phyloP scores from a whole-genome alignment of 2,888 invertebrate species.

The Argyresthia albistria region DNA sequence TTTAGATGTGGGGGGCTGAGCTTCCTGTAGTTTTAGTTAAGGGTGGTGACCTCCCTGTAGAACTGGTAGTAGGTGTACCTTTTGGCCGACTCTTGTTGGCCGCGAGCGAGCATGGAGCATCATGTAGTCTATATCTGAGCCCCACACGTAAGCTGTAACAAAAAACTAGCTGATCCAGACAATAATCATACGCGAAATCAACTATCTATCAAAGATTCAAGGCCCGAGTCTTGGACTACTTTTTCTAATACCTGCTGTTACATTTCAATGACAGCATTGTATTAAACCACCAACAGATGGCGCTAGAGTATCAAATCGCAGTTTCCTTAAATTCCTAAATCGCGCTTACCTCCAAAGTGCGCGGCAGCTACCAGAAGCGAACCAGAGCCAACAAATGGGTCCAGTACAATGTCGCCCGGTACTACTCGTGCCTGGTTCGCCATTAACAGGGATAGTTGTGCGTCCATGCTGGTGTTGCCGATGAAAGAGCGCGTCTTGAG shows the following conservation, averaged over 20 bases:
- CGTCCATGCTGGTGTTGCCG: slow-evolving; percentile 99
- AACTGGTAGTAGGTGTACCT: slow-evolving; percentile 64
- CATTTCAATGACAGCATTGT: background rate
- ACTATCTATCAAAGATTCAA: background rate
- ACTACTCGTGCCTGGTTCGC: slow-evolving; percentile 91
- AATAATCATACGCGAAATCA: background rate
- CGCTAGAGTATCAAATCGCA: no score
- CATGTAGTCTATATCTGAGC: slow-evolving; percentile 95
- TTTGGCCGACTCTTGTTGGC: slow-evolving; percentile 84
- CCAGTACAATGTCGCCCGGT: slow-evolving; percentile 83
- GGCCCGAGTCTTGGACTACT: no score
- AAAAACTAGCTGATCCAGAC: background rate
- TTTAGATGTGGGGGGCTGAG: no score
- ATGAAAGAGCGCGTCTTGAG: slow-evolving; percentile 95
- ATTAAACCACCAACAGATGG: background rate
- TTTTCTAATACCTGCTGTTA: no score
- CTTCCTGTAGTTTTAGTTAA: no score
- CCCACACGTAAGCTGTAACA: slow-evolving; percentile 79
- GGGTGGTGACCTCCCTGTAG: no score
- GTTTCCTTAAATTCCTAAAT: no score
- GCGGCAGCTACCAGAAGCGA: slow-evolving; percentile 91
- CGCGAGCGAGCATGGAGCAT: slow-evolving; percentile 91
- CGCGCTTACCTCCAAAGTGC: slow-evolving; percentile 80
- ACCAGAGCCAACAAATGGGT: slow-evolving; percentile 95
- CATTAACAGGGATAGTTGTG: slow-evolving; percentile 94